A percentile compares a stretch with the other conserved stretches of the same genome.
These are phyloP conservation scores for Macrostomum lignano DNA, from an alignment of 1,140 invertebrate species.

Conservation along the genomic window DNA sequence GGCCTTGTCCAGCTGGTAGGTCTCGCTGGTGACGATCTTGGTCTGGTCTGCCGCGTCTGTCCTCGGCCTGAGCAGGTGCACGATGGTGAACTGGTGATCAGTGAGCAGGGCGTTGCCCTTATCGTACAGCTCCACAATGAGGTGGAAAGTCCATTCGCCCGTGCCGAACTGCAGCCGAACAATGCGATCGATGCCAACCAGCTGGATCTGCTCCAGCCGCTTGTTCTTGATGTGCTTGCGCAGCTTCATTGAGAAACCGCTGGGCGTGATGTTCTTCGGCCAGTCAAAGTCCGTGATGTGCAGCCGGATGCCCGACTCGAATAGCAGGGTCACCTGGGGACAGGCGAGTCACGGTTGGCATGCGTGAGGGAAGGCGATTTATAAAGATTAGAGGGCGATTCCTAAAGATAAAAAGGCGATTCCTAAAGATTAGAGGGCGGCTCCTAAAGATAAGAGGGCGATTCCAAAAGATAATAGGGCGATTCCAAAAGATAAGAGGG, in stretches of 20 bases:
- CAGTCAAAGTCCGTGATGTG: conserved; percentile 84
- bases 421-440: too few species aligned
- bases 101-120: conserved; percentile 76
- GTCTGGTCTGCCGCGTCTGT: conserved; percentile 38
- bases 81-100: conserved; percentile 59
- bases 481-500: too few species aligned
- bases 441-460: too few species aligned
- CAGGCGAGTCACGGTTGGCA: too few species aligned
- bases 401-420: too few species aligned
- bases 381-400: too few species aligned
- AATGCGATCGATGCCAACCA: conserved; percentile 45
- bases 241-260: conserved; percentile 91
- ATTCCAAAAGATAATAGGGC: too few species aligned
- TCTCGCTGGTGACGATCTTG: conserved; percentile 50
- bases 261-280: conserved; percentile 81
- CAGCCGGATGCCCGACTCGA: conserved; percentile 74
- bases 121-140: conserved; percentile 85
- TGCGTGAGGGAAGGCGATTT: too few species aligned
- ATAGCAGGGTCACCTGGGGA: conserved; percentile 38
- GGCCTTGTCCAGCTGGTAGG: conserved; percentile 49
- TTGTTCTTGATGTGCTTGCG: conserved; percentile 89
- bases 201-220: conserved; percentile 48
- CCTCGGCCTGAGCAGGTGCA: conserved; percentile 69
- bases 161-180: conserved; percentile 31
- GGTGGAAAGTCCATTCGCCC: conserved; percentile 68